Percentiles rank a stretch among this genome's conserved stretches.
phyloP scores from a whole-genome alignment of 2,888 invertebrate species.

The Athalia circularis region DNA sequence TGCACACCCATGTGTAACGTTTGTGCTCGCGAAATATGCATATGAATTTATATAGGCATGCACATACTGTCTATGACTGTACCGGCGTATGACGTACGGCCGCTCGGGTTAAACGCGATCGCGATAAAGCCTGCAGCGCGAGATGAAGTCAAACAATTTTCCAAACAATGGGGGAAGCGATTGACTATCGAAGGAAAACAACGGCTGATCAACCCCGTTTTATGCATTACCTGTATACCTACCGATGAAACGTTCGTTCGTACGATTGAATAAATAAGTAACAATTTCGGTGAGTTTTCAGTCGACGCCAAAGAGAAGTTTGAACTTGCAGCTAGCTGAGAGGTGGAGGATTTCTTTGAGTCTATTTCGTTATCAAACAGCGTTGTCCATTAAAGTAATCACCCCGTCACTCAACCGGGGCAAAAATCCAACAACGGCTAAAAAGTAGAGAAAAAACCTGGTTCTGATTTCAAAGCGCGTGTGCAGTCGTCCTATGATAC shows the following conservation, averaged over 20 bases:
- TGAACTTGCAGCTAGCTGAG: too few species aligned
- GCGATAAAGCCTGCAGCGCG: background rate
- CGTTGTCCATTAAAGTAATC: conserved; percentile 2
- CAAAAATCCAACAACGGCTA: background rate
- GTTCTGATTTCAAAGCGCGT: conserved; percentile 19
- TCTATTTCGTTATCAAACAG: conserved; percentile 12
- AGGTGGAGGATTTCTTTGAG: background rate
- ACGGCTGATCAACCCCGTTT: background rate
- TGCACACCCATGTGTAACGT: too few species aligned
- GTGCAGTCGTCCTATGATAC: background rate
- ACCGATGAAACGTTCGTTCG: too few species aligned
- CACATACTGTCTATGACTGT: background rate
- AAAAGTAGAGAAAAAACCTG: background rate
- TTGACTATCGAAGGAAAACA: conserved; percentile 19
- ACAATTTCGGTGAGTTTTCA: background rate
- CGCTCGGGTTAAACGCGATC: background rate
- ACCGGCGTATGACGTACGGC: background rate
- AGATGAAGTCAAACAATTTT: background rate
- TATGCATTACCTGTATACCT: too few species aligned
- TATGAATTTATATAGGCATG: too few species aligned
- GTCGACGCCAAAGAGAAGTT: background rate
- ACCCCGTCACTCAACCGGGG: conserved; percentile 1
- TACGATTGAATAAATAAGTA: too few species aligned
- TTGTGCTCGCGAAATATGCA: too few species aligned
- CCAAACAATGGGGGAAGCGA: conserved; percentile 17